phyloP scores from a whole-genome alignment of 2,888 invertebrate species.

The Augochlorella aurata region DNA sequence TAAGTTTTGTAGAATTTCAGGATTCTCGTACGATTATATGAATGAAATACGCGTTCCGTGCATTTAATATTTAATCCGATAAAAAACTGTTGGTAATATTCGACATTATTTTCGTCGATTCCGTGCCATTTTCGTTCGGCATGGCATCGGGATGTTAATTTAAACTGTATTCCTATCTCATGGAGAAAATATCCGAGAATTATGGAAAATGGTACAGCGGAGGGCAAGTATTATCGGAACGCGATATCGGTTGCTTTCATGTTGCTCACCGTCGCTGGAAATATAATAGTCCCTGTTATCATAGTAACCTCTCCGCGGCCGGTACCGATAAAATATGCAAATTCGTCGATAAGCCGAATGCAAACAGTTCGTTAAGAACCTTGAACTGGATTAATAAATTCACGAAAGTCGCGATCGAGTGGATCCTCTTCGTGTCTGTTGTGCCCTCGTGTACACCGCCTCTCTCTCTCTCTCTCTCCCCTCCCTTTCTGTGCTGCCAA shows the following conservation, averaged over 20 bases:
- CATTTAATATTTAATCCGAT: not conserved
- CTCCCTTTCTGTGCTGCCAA: not conserved
- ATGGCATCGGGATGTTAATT: not conserved
- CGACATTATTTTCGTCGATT: not conserved
- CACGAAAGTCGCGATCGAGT: not conserved
- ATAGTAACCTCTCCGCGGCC: not conserved
- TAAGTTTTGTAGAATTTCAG: too few relatives aligned
- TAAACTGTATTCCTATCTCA: not conserved
- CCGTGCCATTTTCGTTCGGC: not conserved
- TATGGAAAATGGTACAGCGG: conserved; percentile 5
- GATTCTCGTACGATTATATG: not conserved
- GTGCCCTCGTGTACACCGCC: too few relatives aligned
- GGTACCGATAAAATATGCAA: conserved; percentile 1
- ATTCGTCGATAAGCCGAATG: conserved; percentile 2
- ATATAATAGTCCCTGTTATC: conserved; percentile 2
- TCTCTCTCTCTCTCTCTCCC: not conserved
- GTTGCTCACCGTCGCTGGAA: not conserved
- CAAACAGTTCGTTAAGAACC: not conserved
- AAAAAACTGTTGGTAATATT: not conserved
- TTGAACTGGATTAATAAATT: not conserved
- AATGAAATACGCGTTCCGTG: not conserved
- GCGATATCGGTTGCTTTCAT: not conserved
- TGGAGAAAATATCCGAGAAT: not conserved
- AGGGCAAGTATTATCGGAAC: conserved; percentile 6
- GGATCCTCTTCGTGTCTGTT: not conserved